These are phyloP conservation scores for Pteruthius melanotis DNA, from an alignment of 2,113 vertebrate species.

Conservation along the genomic window DNA sequence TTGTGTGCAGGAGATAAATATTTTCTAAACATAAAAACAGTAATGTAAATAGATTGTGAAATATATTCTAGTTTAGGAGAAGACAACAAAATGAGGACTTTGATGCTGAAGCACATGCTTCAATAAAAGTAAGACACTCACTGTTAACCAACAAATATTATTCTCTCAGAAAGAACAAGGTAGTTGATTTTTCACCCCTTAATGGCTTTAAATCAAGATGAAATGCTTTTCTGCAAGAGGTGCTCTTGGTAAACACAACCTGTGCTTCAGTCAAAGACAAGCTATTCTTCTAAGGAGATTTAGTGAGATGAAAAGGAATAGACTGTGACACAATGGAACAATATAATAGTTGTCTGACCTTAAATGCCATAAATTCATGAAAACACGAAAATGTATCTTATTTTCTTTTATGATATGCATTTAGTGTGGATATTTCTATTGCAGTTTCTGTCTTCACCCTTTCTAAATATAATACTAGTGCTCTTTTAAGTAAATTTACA, in stretches of 20 bases:
- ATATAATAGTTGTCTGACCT: background rate
- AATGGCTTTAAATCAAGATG: background rate
- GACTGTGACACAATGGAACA: background rate
- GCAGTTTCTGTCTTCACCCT: background rate
- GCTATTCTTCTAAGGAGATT: background rate
- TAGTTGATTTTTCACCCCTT: background rate
- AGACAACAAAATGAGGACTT: background rate
- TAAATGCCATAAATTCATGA: background rate
- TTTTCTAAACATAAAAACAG: background rate
- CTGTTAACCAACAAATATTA: background rate
- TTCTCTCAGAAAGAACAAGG: background rate
- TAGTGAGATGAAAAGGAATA: background rate
- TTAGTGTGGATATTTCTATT: background rate
- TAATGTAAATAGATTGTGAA: background rate
- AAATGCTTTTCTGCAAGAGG: background rate
- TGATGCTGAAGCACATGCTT: background rate
- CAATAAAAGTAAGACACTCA: background rate
- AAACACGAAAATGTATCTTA: background rate
- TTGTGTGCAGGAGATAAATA: background rate
- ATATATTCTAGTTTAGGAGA: background rate
- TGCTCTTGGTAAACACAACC: background rate
- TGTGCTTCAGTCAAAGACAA: background rate
- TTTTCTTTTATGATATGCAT: background rate
- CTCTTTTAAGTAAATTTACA: background rate
- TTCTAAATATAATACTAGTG: background rate